phyloP scores from a whole-genome alignment of 2,113 vertebrate species.

The Xenopus tropicalis region DNA sequence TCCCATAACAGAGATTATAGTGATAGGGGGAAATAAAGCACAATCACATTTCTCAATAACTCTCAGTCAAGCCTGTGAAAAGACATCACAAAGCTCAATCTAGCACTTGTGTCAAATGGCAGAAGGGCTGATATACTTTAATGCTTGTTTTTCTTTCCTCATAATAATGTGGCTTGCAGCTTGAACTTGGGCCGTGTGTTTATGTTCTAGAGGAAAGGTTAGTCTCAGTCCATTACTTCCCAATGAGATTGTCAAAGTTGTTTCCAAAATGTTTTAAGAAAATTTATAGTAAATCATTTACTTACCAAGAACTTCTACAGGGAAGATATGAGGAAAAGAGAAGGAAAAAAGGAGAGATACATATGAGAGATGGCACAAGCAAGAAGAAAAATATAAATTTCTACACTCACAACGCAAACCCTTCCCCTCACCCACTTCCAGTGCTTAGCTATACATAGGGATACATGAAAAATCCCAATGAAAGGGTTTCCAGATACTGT shows the following conservation, averaged over 20 bases:
- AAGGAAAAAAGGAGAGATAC: constrained; percentile 59
- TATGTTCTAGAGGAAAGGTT: too few relatives aligned
- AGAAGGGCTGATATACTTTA: neutral
- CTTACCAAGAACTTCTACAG: constrained; percentile 83
- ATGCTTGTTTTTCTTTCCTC: neutral
- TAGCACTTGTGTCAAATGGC: neutral
- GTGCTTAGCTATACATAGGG: neutral
- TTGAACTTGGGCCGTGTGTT: too few relatives aligned
- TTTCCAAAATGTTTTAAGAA: neutral
- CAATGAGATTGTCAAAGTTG: too few relatives aligned
- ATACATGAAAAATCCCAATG: neutral
- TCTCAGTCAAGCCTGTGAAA: too few relatives aligned
- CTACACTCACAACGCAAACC: rapidly evolving
- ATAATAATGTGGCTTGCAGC: too few relatives aligned
- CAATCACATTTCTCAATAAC: neutral
- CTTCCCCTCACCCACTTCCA: neutral
- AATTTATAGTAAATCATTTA: constrained; percentile 43
- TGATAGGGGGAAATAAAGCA: neutral
- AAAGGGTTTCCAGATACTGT: neutral
- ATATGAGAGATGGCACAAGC: constrained; percentile 64
- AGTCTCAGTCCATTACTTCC: too few relatives aligned
- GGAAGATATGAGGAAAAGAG: constrained; percentile 63
- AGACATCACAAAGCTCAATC: neutral
- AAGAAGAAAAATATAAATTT: neutral
- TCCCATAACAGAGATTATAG: too few relatives aligned